These are phyloP conservation scores for Crocidura indochinensis DNA, from an alignment of 2,797 vertebrate genomes.

Conservation along the genomic window DNA sequence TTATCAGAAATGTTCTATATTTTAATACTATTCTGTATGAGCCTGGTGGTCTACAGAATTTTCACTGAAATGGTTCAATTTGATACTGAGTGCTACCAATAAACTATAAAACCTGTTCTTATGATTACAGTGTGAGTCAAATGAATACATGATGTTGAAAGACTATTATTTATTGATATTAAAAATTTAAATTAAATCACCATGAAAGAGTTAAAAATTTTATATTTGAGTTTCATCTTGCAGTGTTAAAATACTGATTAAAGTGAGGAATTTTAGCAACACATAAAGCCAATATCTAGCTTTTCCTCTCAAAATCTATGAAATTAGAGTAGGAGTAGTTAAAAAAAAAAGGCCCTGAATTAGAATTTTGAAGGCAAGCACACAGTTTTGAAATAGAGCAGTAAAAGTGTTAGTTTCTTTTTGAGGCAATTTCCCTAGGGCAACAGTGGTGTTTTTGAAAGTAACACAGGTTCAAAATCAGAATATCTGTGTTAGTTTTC, in stretches of 20 bases:
- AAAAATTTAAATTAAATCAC: too few relatives aligned
- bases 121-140: constrained; percentile 48
- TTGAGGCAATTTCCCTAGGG: constrained; percentile 15
- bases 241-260: too few relatives aligned
- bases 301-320: constrained; percentile 8
- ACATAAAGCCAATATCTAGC: neutral
- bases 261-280: neutral
- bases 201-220: too few relatives aligned
- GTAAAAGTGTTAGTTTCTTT: neutral
- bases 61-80: neutral
- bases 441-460: constrained; percentile 11
- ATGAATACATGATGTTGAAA: neutral
- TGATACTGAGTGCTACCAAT: neutral
- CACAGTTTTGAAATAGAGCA: neutral
- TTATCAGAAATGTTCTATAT: neutral
- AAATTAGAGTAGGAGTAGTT: neutral
- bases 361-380: constrained; percentile 34
- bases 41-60: constrained; percentile 5
- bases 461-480: constrained; percentile 10
- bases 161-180: neutral
- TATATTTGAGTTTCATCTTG: too few relatives aligned
- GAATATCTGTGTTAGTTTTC: neutral
- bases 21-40: constrained; percentile 36
- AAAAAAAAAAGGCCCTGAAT: constrained; percentile 17
- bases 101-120: constrained; percentile 38